These are phyloP conservation scores for Axinella damicornis DNA, from an alignment of 37 sponge, comb jelly and placozoan genomes.

Conservation along the genomic window DNA sequence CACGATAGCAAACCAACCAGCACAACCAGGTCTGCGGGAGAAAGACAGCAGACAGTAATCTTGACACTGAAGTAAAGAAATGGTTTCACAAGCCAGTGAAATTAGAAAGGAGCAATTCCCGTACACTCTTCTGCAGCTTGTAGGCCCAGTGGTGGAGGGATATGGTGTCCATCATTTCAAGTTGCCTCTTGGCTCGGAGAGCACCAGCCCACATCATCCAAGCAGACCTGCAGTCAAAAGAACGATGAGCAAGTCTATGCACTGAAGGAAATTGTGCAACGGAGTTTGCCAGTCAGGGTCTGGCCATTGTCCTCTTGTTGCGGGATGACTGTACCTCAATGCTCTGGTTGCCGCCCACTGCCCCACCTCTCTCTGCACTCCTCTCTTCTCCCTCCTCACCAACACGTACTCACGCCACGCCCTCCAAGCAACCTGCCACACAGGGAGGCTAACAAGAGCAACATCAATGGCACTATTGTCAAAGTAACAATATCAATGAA, in stretches of 20 bases:
- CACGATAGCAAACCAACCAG: slow-evolving; percentile 10
- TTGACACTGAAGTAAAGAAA: too few species aligned
- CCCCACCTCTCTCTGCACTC: slow-evolving; percentile 1
- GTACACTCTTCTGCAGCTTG: slow-evolving; percentile 26
- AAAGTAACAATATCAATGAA: too few species aligned
- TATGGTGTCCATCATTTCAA: neutral
- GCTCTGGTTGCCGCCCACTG: slow-evolving; percentile 17
- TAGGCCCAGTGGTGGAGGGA: slow-evolving; percentile 59
- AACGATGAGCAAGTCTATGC: too few species aligned
- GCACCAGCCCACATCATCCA: slow-evolving; percentile 37
- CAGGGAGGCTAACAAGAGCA: neutral
- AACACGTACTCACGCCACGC: slow-evolving; percentile 50
- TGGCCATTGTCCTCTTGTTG: neutral
- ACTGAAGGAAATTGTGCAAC: too few species aligned
- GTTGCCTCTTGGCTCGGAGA: neutral
- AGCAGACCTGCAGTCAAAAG: neutral
- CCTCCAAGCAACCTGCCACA: slow-evolving; percentile 18
- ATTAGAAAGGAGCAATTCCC: too few species aligned
- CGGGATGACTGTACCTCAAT: slow-evolving; percentile 20
- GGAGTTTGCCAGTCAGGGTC: too few species aligned
- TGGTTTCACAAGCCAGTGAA: too few species aligned
- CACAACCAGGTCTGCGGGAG: slow-evolving; percentile 4
- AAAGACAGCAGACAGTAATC: too few species aligned
- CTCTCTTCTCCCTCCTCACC: slow-evolving; percentile 13
- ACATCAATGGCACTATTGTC: too few species aligned